These are phyloP conservation scores for Cacatua alba DNA, from an alignment of 2,113 vertebrate species.

Conservation along the genomic window DNA sequence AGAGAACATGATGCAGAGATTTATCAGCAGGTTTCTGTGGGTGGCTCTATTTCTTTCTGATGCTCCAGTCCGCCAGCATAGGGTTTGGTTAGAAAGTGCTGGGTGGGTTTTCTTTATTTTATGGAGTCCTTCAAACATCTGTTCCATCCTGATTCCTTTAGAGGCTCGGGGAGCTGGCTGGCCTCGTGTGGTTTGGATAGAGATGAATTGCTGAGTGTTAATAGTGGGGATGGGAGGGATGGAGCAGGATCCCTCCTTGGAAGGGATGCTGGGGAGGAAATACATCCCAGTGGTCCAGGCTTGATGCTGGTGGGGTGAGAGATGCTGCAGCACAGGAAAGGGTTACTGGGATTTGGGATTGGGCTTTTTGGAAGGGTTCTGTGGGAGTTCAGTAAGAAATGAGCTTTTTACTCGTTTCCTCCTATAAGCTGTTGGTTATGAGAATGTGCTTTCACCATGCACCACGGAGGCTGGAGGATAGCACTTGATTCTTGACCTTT, in stretches of 20 bases:
- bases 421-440: not conserved
- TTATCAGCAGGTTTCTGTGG: constrained; percentile 51
- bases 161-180: not conserved
- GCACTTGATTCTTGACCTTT: not conserved
- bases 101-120: constrained; percentile 65
- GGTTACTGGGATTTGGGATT: not conserved
- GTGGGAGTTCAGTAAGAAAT: not conserved
- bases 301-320: not conserved
- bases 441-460: not conserved
- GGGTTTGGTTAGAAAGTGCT: constrained; percentile 67
- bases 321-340: rapidly evolving
- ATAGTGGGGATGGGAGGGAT: not conserved
- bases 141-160: constrained; percentile 65
- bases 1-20: not conserved
- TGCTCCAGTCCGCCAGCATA: constrained; percentile 45
- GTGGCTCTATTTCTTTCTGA: constrained; percentile 65
- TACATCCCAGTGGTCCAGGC: not conserved
- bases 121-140: constrained; percentile 74
- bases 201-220: not conserved
- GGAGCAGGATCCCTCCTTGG: not conserved
- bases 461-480: rapidly evolving
- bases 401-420: not conserved
- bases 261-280: not conserved
- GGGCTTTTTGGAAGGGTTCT: not conserved
- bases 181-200: not conserved